Percentiles rank a stretch among this genome's conserved stretches.
These are phyloP conservation scores for Elmis aenea DNA, from an alignment of 2,888 invertebrate genomes.

Conservation along the genomic window DNA sequence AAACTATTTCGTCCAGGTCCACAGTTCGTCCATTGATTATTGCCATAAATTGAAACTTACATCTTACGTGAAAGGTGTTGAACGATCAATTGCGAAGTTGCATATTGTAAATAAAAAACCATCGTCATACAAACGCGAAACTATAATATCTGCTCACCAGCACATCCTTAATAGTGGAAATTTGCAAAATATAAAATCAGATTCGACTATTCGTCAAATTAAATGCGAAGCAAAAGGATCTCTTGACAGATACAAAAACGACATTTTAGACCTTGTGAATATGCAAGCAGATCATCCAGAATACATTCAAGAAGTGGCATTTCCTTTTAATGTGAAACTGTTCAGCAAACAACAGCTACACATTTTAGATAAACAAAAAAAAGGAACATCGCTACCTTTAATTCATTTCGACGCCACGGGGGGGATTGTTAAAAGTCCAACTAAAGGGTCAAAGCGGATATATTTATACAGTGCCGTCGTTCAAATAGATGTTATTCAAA, in stretches of 20 bases:
- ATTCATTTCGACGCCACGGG: constrained; percentile 25
- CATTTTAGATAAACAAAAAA: constrained; percentile 7
- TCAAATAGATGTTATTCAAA: too few species aligned
- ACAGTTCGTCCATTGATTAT: constrained; percentile 1
- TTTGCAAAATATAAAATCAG: constrained; percentile 17
- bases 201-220: constrained; percentile 14
- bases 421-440: constrained; percentile 15
- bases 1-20: neutral
- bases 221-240: constrained; percentile 12
- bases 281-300: constrained; percentile 18
- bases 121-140: neutral
- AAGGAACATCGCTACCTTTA: constrained; percentile 5
- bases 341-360: constrained; percentile 18
- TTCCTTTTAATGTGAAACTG: constrained; percentile 17
- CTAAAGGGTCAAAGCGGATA: too few species aligned
- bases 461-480: too few species aligned
- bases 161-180: constrained; percentile 1
- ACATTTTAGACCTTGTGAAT: too few species aligned
- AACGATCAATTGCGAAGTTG: neutral
- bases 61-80: too few species aligned
- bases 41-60: constrained; percentile 1
- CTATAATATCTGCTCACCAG: too few species aligned
- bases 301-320: constrained; percentile 17
- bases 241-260: too few species aligned
- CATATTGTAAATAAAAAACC: neutral